These are phyloP conservation scores for Panthera uncia DNA, from an alignment of 2,113 vertebrate species.

Conservation along the genomic window DNA sequence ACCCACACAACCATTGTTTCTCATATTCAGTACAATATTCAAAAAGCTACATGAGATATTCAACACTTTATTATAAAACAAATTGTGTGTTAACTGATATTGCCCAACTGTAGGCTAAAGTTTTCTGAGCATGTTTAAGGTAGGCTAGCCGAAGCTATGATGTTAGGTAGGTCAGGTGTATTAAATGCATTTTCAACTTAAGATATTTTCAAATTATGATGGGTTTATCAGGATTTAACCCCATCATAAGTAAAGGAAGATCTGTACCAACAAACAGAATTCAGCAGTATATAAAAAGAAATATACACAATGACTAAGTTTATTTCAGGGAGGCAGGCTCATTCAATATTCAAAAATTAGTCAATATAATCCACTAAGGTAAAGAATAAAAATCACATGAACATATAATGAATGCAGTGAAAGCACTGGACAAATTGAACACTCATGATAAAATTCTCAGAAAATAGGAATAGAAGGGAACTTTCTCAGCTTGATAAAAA, in stretches of 20 bases:
- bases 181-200: not conserved
- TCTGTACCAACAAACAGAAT: not conserved
- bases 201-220: not conserved
- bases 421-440: not conserved
- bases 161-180: not conserved
- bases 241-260: not conserved
- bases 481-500: not conserved
- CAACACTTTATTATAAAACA: not conserved
- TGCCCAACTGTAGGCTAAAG: not conserved
- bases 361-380: not conserved
- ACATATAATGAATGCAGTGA: not conserved
- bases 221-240: not conserved
- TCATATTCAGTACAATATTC: not conserved
- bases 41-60: not conserved
- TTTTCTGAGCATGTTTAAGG: not conserved
- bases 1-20: not conserved
- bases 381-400: not conserved
- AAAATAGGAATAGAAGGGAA: not conserved
- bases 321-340: not conserved
- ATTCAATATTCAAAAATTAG: not conserved
- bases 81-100: not conserved
- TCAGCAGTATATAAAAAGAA: constrained; percentile 30
- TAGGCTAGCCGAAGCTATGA: not conserved
- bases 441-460: not conserved
- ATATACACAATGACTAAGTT: not conserved